phyloP scores from a whole-genome alignment of 2,797 vertebrate genomes.

The Gallinago solitaria region DNA sequence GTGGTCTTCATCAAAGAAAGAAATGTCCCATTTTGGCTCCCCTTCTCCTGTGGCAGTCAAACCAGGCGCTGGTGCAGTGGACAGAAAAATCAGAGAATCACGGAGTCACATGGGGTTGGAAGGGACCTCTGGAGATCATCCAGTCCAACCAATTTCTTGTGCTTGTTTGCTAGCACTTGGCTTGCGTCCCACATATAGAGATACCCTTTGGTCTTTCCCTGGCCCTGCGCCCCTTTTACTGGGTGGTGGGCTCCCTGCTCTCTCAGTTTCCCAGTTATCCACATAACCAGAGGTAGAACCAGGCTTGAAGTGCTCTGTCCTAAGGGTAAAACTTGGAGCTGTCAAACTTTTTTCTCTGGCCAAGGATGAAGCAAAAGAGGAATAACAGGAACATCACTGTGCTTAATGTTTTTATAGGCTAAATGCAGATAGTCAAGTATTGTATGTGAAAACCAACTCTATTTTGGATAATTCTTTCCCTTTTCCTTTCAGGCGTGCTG shows the following conservation, averaged over 20 bases:
- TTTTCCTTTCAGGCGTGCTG: not conserved
- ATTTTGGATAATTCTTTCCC: not conserved
- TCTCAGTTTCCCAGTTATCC: not conserved
- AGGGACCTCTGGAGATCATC: too few species aligned
- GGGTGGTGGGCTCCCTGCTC: not conserved
- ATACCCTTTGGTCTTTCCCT: not conserved
- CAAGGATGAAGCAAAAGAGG: fast-evolving
- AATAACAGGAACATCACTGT: not conserved
- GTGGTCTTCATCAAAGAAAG: too few species aligned
- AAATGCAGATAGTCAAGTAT: not conserved
- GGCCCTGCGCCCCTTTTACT: not conserved
- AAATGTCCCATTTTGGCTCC: too few species aligned
- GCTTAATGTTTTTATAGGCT: not conserved
- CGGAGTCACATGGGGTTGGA: too few species aligned
- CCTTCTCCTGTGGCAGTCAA: too few species aligned
- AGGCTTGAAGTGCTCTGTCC: not conserved
- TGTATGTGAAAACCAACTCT: not conserved
- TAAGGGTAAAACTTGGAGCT: not conserved
- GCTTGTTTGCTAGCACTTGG: not conserved
- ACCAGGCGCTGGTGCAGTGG: too few species aligned
- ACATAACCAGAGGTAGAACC: not conserved
- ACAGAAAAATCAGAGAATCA: too few species aligned
- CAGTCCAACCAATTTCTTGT: not conserved
- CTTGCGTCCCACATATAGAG: not conserved
- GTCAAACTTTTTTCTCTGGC: not conserved